phyloP scores from a whole-genome alignment of 2,797 vertebrate genomes.

The Anguilla pacifica region DNA sequence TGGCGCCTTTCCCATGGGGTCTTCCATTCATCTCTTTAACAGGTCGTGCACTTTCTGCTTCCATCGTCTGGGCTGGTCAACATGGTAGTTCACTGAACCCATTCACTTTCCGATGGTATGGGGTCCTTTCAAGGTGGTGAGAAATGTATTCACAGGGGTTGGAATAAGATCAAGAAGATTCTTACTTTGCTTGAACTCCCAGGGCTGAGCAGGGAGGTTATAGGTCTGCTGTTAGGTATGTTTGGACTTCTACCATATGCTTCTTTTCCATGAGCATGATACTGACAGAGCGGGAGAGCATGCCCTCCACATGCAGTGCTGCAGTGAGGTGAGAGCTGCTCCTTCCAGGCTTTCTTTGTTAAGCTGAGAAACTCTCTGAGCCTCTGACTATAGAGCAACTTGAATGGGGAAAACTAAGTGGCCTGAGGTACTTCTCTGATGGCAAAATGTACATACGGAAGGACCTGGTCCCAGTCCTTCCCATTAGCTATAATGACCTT shows the following conservation, averaged over 20 bases:
- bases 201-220: not conserved
- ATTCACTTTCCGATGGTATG: too few species aligned
- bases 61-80: too few species aligned
- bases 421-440: too few species aligned
- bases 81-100: too few species aligned
- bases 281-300: not conserved
- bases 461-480: too few species aligned
- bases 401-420: too few species aligned
- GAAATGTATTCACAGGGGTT: not conserved
- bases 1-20: not conserved
- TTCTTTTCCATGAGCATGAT: not conserved
- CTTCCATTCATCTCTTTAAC: not conserved
- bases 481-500: too few species aligned
- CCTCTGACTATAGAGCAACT: too few species aligned
- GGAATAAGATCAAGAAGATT: not conserved
- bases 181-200: not conserved
- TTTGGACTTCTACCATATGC: not conserved
- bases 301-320: not conserved
- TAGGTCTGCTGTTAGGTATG: not conserved
- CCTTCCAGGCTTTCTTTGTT: not conserved
- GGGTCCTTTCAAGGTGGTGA: too few species aligned
- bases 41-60: too few species aligned
- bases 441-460: too few species aligned
- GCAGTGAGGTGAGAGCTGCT: not conserved
- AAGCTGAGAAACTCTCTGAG: too few species aligned